Percentiles rank a stretch among this genome's conserved stretches.
Conservation (phyloP, 1,140 invertebrate species). For the Drosophila willistoni region DNA sequence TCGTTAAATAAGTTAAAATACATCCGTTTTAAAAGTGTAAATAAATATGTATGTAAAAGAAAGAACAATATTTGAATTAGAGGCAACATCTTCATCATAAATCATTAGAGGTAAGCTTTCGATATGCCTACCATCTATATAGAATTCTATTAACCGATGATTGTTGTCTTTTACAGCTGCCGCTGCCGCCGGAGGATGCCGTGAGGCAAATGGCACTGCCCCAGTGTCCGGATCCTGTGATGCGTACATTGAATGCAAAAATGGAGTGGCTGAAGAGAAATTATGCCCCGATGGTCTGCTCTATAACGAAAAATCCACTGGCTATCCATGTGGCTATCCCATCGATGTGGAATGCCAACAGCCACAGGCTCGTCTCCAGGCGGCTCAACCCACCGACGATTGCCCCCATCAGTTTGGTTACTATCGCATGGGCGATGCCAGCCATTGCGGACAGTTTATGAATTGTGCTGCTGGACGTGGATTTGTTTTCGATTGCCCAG, state of each 20-base stretch:
- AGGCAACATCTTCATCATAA: constrained; percentile 67
- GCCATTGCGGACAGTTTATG: constrained; percentile 92
- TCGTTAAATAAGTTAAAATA: too few species aligned
- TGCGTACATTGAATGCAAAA: constrained; percentile 86
- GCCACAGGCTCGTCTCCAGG: constrained; percentile 86
- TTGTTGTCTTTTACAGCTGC: constrained; percentile 61
- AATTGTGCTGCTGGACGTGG: constrained; percentile 91
- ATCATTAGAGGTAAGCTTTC: constrained; percentile 77
- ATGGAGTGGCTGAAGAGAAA: constrained; percentile 90
- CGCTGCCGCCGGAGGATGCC: constrained; percentile 57
- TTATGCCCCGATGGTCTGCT: constrained; percentile 93
- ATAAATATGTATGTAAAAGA: neutral
- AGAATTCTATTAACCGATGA: constrained; percentile 49
- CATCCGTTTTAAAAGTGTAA: neutral
- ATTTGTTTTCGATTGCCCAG: constrained; percentile 86
- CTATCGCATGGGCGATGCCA: constrained; percentile 88
- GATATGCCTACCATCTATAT: constrained; percentile 1
- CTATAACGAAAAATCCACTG: constrained; percentile 89
- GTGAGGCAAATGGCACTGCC: constrained; percentile 83
- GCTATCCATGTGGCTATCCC: constrained; percentile 93
- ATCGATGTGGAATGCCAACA: constrained; percentile 91
- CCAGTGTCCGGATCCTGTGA: constrained; percentile 90
- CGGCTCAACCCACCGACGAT: constrained; percentile 86
- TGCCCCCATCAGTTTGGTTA: constrained; percentile 94
- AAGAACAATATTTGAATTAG: constrained; percentile 21